These are phyloP conservation scores for Drosophila paranaensis DNA, from an alignment of 2,888 invertebrate genomes.

Conservation along the genomic window DNA sequence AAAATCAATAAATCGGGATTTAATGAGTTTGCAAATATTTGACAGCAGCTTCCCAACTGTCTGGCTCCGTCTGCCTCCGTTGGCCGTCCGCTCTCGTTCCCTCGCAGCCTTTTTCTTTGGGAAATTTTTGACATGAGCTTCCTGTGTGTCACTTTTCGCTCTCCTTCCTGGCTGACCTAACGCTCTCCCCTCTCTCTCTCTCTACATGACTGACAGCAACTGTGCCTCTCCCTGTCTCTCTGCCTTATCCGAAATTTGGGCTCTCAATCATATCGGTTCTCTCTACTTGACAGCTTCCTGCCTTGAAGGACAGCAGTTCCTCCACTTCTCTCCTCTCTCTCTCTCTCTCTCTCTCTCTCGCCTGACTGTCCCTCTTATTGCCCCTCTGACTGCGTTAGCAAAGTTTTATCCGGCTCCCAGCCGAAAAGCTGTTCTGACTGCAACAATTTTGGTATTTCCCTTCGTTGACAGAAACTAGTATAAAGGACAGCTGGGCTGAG, in stretches of 20 bases:
- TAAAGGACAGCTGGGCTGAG: neutral
- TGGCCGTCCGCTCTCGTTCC: no score
- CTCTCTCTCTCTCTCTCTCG: neutral
- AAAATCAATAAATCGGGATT: conserved; percentile 73
- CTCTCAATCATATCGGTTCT: neutral
- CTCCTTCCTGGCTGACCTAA: neutral
- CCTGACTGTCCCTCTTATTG: no score
- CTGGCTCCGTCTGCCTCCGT: neutral
- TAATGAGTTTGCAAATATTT: conserved; percentile 73
- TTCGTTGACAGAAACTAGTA: neutral
- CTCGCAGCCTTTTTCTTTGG: neutral
- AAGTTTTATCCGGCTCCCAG: neutral
- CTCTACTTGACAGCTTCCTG: neutral
- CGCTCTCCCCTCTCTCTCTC: neutral
- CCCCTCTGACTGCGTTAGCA: neutral
- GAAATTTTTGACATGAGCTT: conserved; percentile 1
- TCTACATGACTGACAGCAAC: neutral
- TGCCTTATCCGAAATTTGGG: neutral
- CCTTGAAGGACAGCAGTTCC: neutral
- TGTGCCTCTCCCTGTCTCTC: neutral
- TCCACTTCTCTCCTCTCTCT: neutral
- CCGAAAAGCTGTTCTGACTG: neutral
- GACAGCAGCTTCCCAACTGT: conserved; percentile 4
- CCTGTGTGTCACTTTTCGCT: neutral
- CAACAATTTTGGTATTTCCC: neutral